Percentiles rank a stretch among this genome's conserved stretches.
Evolutionary conservation across 1,140 invertebrate genomes (phyloP).

Genomic region (Gerris buenoi): DNA sequence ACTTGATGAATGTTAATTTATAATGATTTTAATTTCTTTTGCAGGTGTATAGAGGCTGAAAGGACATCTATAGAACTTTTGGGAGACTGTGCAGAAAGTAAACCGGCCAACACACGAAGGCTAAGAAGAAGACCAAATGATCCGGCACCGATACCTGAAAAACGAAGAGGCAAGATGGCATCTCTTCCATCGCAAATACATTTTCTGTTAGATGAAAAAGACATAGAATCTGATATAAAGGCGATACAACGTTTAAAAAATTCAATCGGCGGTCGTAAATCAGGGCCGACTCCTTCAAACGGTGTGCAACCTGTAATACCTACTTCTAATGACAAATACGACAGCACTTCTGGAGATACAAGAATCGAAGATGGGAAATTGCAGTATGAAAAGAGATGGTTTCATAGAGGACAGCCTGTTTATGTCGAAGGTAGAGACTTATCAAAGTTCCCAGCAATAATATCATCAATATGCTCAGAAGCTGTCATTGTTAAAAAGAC

Average conservation of each 20-base stretch:
- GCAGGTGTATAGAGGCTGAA: conserved; percentile 79
- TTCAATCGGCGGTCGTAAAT: no score
- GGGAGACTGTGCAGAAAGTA: conserved; percentile 41
- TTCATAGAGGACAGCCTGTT: conserved; percentile 79
- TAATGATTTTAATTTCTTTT: no score
- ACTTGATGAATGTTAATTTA: no score
- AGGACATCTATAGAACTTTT: conserved; percentile 72
- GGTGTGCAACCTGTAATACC: conserved; percentile 14
- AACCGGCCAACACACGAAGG: conserved; percentile 62
- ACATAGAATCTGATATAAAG: conserved; percentile 76
- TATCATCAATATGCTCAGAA: conserved; percentile 75
- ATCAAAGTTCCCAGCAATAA: conserved; percentile 64
- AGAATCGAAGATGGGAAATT: conserved; percentile 84
- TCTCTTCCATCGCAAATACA: conserved; percentile 54
- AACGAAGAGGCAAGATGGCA: conserved; percentile 59
- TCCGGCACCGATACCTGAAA: conserved; percentile 69
- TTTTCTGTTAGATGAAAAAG: conserved; percentile 72
- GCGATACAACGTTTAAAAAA: conserved; percentile 53
- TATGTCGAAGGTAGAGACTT: conserved; percentile 78
- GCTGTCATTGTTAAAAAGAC: conserved; percentile 81
- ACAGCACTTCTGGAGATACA: conserved; percentile 16
- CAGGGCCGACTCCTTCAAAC: conserved; percentile 33
- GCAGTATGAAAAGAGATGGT: conserved; percentile 86
- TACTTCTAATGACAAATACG: conserved; percentile 5
- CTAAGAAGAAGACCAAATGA: conserved; percentile 81